Evolutionary conservation across 2,113 vertebrate species (phyloP).

Genomic region (Centropus bengalensis): DNA sequence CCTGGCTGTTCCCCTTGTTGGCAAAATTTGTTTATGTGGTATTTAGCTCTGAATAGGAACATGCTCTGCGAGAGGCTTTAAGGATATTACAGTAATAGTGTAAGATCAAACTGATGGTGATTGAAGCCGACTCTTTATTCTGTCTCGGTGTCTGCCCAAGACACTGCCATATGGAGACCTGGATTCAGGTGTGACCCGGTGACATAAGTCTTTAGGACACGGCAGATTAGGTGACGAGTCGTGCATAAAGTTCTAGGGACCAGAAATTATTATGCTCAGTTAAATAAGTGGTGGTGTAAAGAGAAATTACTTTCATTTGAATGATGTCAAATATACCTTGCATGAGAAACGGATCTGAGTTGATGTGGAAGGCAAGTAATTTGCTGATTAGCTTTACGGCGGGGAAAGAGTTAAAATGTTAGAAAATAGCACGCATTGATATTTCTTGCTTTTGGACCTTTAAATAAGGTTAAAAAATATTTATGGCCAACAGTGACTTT

Average conservation of each 20-base stretch:
- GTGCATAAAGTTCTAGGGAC: not conserved
- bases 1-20: not conserved
- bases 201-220: not conserved
- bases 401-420: not conserved
- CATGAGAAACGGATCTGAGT: not conserved
- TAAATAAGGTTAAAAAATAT: not conserved
- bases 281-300: not conserved
- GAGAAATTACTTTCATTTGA: not conserved
- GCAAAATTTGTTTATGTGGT: not conserved
- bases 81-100: not conserved
- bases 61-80: not conserved
- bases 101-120: slow-evolving; percentile 13
- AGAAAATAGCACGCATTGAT: not conserved
- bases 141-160: not conserved
- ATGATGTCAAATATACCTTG: not conserved
- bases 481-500: not conserved
- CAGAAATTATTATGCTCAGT: not conserved
- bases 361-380: not conserved
- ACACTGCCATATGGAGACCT: not conserved
- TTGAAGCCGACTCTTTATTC: not conserved
- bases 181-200: slow-evolving; percentile 31
- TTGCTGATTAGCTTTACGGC: not conserved
- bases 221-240: not conserved
- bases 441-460: not conserved
- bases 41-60: not conserved